Base-by-base conservation (phyloP, 2,888 invertebrate genomes). In the Reticulitermes lucifugus region DNA sequence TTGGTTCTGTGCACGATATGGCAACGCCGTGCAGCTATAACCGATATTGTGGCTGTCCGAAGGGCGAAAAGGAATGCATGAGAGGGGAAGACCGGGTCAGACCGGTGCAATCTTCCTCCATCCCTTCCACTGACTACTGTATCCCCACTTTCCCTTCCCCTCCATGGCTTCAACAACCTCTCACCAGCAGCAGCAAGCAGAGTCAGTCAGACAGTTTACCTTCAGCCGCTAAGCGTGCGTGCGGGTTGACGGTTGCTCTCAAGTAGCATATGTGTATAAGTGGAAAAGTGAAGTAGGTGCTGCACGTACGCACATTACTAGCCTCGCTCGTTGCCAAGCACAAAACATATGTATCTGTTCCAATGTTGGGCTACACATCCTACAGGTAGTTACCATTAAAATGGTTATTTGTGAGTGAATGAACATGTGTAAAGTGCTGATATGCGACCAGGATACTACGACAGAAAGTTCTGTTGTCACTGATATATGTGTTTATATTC, bases 351-450 rank as follows among this genome's bases (percentile, higher is more conserved):
- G 92, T 92, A 90, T 91, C 91, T 92, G 92, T 92, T 92, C 93
- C 92, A 93, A 94, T 93, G 93, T 92, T 94, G 93, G 94, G 94
- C 92, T 93, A 94, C 93, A 94, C 94, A 93, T 91, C 92, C 91
- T 94, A 93, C 92, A 93, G 93, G 92, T 93, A 93, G 91, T 87
- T 35, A 43, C 29, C 29, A 35, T 43, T 60, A 35, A 60, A 81
- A 59, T 81, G 9, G 46, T 35, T 81, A 25, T 77, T n/a, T 81
- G 35, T 81, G 59, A 81, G 35, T 60, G 81, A 55, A 29, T n/a
- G 22, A 77, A 35, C 41, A 77, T 46, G n/a, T 77, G 77, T 77
- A 51, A 77, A 77, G 77, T 77, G 75, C 0, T 35, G 4, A 12
- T 75, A n/a, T 43, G 9, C 3, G 4, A 35, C 75, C 18, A 75